These are phyloP conservation scores for Tyrophagus putrescentiae DNA, from an alignment of 1,140 invertebrate genomes.

Conservation along the genomic window DNA sequence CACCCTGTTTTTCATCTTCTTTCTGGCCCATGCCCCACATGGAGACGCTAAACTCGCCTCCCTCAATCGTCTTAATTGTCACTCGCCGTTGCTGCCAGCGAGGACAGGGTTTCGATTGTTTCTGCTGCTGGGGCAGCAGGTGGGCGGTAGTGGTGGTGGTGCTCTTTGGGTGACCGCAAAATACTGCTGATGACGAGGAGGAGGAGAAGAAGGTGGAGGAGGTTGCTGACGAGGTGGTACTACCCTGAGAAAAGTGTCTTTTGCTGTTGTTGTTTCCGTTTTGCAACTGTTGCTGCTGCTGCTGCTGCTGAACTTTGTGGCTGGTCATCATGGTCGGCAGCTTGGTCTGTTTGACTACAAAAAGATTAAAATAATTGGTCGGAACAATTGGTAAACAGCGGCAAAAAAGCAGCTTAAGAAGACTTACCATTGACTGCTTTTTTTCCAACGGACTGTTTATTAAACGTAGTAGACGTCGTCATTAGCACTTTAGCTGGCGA, in stretches of 20 bases:
- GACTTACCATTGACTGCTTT: slow-evolving; percentile 14
- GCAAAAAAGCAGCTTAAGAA: neutral
- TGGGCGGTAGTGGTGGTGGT: slow-evolving; percentile 22
- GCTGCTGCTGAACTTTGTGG: neutral
- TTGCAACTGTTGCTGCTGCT: neutral
- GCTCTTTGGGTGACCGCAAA: neutral
- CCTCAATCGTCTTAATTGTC: slow-evolving; percentile 92
- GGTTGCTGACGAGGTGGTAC: neutral
- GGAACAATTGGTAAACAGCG: neutral
- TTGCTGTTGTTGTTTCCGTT: too few species aligned
- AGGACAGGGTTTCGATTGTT: too few species aligned
- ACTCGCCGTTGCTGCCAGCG: slow-evolving; percentile 97
- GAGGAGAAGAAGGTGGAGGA: neutral
- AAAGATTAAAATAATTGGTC: neutral
- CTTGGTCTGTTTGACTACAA: neutral
- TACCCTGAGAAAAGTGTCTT: neutral
- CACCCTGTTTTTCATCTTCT: slow-evolving; percentile 47
- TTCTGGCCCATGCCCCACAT: slow-evolving; percentile 90
- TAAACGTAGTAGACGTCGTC: slow-evolving; percentile 53
- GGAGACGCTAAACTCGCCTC: slow-evolving; percentile 93
- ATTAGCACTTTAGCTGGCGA: slow-evolving; percentile 56
- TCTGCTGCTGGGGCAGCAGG: too few species aligned
- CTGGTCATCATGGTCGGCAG: neutral
- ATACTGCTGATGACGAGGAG: neutral
- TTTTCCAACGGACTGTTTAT: slow-evolving; percentile 34